Percentiles rank a stretch among this genome's conserved stretches.
Conservation (phyloP, 1,140 invertebrate species). For the Ostrea denselamellosa region DNA sequence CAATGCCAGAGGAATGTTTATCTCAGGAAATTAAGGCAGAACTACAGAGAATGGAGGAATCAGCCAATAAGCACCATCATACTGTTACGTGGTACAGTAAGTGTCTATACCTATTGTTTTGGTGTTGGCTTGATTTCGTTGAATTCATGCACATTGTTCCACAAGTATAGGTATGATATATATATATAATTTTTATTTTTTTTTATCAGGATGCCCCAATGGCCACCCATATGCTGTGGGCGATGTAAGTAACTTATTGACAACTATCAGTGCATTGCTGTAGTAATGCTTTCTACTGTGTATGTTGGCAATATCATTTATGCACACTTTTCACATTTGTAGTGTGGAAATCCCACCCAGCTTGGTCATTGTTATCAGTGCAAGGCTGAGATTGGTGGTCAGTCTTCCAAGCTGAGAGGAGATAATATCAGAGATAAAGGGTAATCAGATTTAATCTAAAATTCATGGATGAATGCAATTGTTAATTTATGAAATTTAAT, state of each 20-base stretch:
- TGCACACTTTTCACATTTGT: background rate
- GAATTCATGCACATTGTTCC: background rate
- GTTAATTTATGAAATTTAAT: too few relatives aligned
- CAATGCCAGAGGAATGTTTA: constrained; percentile 66
- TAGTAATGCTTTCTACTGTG: background rate
- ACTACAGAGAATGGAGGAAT: constrained; percentile 49
- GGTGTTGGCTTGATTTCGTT: too few relatives aligned
- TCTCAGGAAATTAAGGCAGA: constrained; percentile 60
- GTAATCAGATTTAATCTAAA: background rate
- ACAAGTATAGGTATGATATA: background rate
- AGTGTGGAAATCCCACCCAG: constrained; percentile 43
- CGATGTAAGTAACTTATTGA: constrained; percentile 37
- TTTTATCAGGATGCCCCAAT: constrained; percentile 44
- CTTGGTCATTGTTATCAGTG: constrained; percentile 40
- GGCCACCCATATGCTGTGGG: constrained; percentile 49
- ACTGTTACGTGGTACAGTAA: constrained; percentile 61
- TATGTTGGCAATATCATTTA: too few relatives aligned
- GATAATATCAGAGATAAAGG: background rate
- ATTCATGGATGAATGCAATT: background rate
- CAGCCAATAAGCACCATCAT: constrained; percentile 43
- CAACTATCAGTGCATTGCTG: background rate
- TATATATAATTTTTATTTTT: too few relatives aligned
- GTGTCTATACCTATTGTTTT: background rate
- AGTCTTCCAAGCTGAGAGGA: background rate
- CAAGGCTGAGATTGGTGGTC: constrained; percentile 42